Base-by-base conservation (phyloP, 1,140 invertebrate genomes). In the Drosophila sp. region DNA sequence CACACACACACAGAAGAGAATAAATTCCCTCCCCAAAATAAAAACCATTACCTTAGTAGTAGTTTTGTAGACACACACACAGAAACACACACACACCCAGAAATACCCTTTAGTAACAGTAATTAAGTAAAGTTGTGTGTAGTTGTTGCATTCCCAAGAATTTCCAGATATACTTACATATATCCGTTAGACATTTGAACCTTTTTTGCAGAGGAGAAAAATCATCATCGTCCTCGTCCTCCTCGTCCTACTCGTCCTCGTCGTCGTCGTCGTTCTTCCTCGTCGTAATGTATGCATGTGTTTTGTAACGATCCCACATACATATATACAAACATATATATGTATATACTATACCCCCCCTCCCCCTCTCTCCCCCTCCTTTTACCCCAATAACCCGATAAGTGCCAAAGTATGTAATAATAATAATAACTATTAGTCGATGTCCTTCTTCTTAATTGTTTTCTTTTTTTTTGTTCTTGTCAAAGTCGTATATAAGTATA, bases 11-110 rank as follows among this genome's bases (percentile, higher is more conserved):
- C 4, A 41, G 40, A 30, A 8, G 17, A 32, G 6, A 40, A 8
- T n/a, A 17, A 33, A 17, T n/a, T 33, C 23, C 23, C 60, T 56
- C 63, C 65, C 60, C 69, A 58, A 33, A 62, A 74, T 66, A 66
- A 47, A 62, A 60, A 76, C 81, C 82, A 81, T 17, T 80, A 87
- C 83, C 83, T 87, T 87, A 87, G 83, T 87, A 87, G 83, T 87
- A 87, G 83, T 87, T 87, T 87, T 87, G 84, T 87, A 87, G 84
- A 72, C 35, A 47, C 44, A 76, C 44, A 64, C 40, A 60, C 17
- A 79, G 55, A 60, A 62, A 35, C n/a, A 64, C 23, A 35, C 58
- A 70, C 72, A 69, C 29, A 27, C 40, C 58, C 40, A 33, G n/a
- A 35, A 57, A 65, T 50, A 62, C 62, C 7, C 5, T 7, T 38